phyloP scores from a whole-genome alignment of 1,140 invertebrate genomes.

The Contarinia nasturtii region DNA sequence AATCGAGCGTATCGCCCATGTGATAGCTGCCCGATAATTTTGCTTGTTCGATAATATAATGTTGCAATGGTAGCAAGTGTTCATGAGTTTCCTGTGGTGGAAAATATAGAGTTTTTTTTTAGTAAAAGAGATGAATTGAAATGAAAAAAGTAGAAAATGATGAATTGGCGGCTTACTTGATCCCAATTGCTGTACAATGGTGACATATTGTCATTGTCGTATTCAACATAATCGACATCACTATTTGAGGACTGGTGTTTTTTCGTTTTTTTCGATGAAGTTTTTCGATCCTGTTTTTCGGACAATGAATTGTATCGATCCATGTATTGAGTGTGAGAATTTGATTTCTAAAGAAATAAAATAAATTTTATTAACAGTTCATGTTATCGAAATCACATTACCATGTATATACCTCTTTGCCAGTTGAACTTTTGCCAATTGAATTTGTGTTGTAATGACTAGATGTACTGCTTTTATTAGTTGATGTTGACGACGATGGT shows the following conservation, averaged over 20 bases:
- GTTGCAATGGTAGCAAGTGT: constrained; percentile 63
- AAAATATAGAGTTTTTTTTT: not conserved
- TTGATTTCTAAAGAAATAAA: too few relatives aligned
- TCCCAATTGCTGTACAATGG: constrained; percentile 56
- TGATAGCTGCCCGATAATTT: constrained; percentile 52
- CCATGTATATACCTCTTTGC: too few relatives aligned
- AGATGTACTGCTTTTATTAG: too few relatives aligned
- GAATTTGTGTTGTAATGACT: too few relatives aligned
- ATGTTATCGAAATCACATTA: too few relatives aligned
- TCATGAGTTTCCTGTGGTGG: constrained; percentile 33
- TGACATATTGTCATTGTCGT: constrained; percentile 35
- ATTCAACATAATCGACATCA: constrained; percentile 27
- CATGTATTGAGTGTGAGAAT: too few relatives aligned
- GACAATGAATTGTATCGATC: too few relatives aligned
- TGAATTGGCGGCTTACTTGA: constrained; percentile 13
- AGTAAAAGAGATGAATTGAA: not conserved
- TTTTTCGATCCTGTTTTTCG: constrained; percentile 1
- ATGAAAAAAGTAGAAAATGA: not conserved
- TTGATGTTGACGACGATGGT: too few relatives aligned
- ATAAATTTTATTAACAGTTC: too few relatives aligned
- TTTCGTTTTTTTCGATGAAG: constrained; percentile 5
- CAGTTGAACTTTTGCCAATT: too few relatives aligned
- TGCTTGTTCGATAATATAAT: constrained; percentile 73
- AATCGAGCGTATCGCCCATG: constrained; percentile 44
- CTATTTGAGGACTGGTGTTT: constrained; percentile 9